Base-by-base conservation (phyloP, 2,797 vertebrate species). In the Rachycentron canadum region DNA sequence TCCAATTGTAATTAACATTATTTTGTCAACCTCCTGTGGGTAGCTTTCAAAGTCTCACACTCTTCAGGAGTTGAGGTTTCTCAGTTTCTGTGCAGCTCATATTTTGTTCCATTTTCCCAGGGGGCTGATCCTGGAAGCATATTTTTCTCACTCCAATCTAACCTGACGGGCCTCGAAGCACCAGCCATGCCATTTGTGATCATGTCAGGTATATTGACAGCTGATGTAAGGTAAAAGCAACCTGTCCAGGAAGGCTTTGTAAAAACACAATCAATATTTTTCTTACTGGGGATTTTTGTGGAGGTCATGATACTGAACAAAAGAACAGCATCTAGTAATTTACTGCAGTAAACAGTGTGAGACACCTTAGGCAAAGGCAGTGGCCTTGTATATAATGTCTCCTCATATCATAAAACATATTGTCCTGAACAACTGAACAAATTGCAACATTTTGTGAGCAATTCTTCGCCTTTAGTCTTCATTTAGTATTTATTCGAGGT, bases 211-310 rank as follows among this genome's bases (percentile, higher is more conserved):
- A 50, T 30, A 73, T 32, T 52, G 52, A 70, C 47, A 70, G 56
- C 67, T 78, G 78, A 70, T 70, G 58, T 81, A 69, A 77, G 55
- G 69, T 40, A 50, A 83, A 58, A 69, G 62, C 25, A 74, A 69
- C 52, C 55, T 68, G 23, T 70, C 76, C 63, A 52, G 65, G 5
- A 30, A 40, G 9, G 60, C 30, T 79, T 50, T 72, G 38, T 76
- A 65, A 69, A 83, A 76, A 78, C 62, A 47, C 32, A 59, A 78
- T 87, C 69, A 50, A 83, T 79, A 73, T 57, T 57, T 25, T 70
- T 79, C 28, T 68, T 47, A 32, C 75, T 41, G 1, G 32, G 36
- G 21, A 66, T 47, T 57, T 69, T 68, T 43, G 38, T 58, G 2
- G 21, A 62, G 38, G 56, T 71, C 36, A 78, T 41, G 61, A 73